Conservation (phyloP, 2,113 vertebrate species). For the Rhegmatorhina hoffmannsi region DNA sequence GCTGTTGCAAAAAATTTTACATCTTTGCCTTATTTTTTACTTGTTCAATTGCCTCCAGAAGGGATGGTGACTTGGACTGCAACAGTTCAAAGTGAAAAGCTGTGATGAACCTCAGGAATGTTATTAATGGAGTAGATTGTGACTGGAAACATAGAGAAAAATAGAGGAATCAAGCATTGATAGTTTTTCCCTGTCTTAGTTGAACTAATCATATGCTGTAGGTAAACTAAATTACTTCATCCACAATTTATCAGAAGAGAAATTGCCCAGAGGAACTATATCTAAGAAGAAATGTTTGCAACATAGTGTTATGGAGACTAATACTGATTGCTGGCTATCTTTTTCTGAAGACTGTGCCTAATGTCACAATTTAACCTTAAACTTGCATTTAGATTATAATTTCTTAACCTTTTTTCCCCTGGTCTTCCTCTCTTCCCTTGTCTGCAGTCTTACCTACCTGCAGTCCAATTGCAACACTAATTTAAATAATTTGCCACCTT, state of each 20-base stretch:
- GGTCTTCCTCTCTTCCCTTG: background rate
- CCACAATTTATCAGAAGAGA: background rate
- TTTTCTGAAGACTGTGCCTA: background rate
- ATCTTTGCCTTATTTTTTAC: background rate
- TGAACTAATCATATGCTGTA: background rate
- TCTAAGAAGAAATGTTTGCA: background rate
- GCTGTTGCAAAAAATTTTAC: background rate
- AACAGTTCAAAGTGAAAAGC: background rate
- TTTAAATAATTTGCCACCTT: constrained; percentile 42
- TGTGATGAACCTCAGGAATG: background rate
- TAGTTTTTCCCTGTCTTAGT: background rate
- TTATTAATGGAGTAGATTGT: background rate
- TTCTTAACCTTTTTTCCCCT: background rate
- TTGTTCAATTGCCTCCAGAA: background rate
- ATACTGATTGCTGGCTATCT: background rate
- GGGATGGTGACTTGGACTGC: background rate
- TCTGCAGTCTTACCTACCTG: background rate
- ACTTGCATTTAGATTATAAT: background rate
- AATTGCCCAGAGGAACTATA: background rate
- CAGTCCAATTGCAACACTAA: background rate
- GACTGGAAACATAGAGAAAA: background rate
- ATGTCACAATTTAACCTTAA: background rate
- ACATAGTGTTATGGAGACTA: background rate
- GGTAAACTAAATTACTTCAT: background rate
- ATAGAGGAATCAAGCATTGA: background rate